Evolutionary conservation across 2,113 vertebrate genomes (phyloP).

Genomic region (Girardinichthys multiradiatus): DNA sequence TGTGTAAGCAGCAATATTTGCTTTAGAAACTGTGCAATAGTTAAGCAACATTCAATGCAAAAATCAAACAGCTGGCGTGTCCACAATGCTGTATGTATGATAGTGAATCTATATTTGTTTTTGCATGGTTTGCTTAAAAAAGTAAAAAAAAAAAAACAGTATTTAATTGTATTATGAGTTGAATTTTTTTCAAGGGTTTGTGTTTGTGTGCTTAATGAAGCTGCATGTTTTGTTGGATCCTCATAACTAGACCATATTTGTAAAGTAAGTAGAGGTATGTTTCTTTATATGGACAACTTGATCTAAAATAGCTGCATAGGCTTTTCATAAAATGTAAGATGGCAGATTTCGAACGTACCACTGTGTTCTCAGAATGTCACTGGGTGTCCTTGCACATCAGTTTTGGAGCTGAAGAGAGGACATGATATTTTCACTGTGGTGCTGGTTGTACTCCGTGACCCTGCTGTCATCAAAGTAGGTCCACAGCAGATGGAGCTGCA

Average conservation of each 20-base stretch:
- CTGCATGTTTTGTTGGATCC: background rate
- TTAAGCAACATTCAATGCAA: slow-evolving; percentile 61
- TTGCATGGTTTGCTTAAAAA: slow-evolving; percentile 59
- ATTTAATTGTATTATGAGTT: slow-evolving; percentile 15
- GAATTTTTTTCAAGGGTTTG: background rate
- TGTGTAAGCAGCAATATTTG: slow-evolving; percentile 1
- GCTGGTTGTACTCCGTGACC: slow-evolving; percentile 46
- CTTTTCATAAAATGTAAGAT: background rate
- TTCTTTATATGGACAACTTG: background rate
- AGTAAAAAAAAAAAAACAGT: slow-evolving; percentile 72
- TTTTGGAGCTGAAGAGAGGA: slow-evolving; percentile 29
- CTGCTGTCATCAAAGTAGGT: slow-evolving; percentile 13
- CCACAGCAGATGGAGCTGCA: slow-evolving; percentile 52
- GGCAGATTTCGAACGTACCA: background rate
- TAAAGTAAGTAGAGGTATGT: background rate
- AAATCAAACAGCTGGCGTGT: slow-evolving; percentile 23
- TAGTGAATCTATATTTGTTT: slow-evolving; percentile 33
- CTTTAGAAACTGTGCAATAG: slow-evolving; percentile 71
- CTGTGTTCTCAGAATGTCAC: background rate
- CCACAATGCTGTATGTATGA: slow-evolving; percentile 32
- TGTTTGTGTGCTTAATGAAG: slow-evolving; percentile 3
- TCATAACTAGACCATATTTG: background rate
- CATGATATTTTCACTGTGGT: slow-evolving; percentile 27
- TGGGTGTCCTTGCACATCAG: background rate
- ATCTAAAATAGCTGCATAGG: background rate